Evolutionary conservation across 2,113 vertebrate species (phyloP).

Genomic region (Elephas maximus): DNA sequence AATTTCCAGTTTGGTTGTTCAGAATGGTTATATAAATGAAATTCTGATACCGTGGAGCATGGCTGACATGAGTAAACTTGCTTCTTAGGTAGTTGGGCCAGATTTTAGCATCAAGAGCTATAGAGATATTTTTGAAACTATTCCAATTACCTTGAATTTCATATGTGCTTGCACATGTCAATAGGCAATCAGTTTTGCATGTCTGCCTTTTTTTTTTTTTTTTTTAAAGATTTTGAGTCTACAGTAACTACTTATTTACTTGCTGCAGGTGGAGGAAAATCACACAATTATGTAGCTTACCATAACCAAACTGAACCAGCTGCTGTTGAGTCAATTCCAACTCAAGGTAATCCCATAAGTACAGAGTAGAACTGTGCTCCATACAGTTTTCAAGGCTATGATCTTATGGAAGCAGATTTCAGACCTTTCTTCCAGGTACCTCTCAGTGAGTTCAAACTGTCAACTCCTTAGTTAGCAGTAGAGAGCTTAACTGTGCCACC

Average conservation of each 20-base stretch:
- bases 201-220: background rate
- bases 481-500: too few relatives aligned
- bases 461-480: too few relatives aligned
- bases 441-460: too few relatives aligned
- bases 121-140: conserved; percentile 14
- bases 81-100: background rate
- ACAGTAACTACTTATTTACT: background rate
- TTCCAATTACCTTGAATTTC: conserved; percentile 26
- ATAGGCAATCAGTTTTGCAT: background rate
- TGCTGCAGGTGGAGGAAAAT: background rate
- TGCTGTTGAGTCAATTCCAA: too few relatives aligned
- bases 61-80: conserved; percentile 22
- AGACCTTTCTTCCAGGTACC: too few relatives aligned
- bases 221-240: background rate
- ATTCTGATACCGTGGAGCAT: background rate
- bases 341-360: too few relatives aligned
- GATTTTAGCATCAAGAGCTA: background rate
- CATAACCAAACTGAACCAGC: too few relatives aligned
- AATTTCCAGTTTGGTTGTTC: background rate
- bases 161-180: conserved; percentile 21
- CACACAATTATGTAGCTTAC: background rate
- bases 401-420: too few relatives aligned
- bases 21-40: conserved; percentile 39
- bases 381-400: too few relatives aligned
- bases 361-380: too few relatives aligned